Percentiles rank a stretch among this genome's conserved stretches.
Conservation (phyloP, 1,140 invertebrate species). For the Drosophila watanabei region DNA sequence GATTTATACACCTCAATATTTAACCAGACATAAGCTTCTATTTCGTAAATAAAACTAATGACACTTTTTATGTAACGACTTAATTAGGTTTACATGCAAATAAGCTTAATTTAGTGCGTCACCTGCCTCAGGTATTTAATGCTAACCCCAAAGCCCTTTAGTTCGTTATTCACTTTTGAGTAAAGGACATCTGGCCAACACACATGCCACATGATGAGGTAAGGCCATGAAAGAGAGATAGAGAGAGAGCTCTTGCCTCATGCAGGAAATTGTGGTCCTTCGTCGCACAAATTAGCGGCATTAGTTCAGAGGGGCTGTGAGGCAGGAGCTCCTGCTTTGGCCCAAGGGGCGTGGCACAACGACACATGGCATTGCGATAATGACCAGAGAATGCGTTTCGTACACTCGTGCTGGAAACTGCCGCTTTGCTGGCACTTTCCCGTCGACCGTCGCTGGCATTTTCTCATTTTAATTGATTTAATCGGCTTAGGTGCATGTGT, state of each 20-base stretch:
- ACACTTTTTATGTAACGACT: too few species aligned
- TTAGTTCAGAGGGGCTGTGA: slow-evolving; percentile 34
- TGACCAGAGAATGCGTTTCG: slow-evolving; percentile 58
- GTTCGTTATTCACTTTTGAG: slow-evolving; percentile 11
- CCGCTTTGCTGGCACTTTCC: slow-evolving; percentile 58
- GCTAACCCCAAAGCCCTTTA: not conserved
- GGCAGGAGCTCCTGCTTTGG: not conserved
- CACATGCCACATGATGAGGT: slow-evolving; percentile 11
- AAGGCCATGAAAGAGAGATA: slow-evolving; percentile 4
- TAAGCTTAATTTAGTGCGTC: not conserved
- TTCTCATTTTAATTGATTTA: slow-evolving; percentile 82
- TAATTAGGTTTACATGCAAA: not conserved
- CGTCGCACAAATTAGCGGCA: slow-evolving; percentile 68
- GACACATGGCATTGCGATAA: slow-evolving; percentile 45
- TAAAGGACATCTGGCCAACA: slow-evolving; percentile 13
- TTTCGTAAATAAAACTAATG: not conserved
- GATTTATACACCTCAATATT: not conserved
- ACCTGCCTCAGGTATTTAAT: not conserved
- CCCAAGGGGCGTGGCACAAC: not conserved
- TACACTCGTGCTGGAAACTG: slow-evolving; percentile 51
- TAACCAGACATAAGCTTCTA: not conserved
- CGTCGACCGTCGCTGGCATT: slow-evolving; percentile 44
- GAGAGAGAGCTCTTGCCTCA: slow-evolving; percentile 19
- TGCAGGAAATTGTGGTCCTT: slow-evolving; percentile 52
- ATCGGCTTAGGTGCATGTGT: slow-evolving; percentile 72